Evolutionary conservation across 2,888 invertebrate species (phyloP).

Genomic region (Periphyllus acericola): DNA sequence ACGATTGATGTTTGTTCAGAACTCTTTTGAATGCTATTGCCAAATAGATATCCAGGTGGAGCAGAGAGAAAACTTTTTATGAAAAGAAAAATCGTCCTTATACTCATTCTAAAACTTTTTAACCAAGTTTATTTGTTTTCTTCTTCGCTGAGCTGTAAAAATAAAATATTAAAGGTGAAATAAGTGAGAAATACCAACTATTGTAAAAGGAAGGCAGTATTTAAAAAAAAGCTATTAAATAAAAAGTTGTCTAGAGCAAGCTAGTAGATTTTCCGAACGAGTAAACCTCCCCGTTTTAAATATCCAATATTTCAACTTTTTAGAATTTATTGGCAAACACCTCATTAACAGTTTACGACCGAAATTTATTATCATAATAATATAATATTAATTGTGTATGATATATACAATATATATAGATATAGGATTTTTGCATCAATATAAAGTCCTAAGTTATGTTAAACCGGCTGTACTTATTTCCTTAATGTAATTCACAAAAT

Average conservation of each 20-base stretch:
- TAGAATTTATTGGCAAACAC: conserved; percentile 31
- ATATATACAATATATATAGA: neutral
- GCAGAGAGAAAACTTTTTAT: conserved; percentile 33
- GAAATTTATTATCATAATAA: conserved; percentile 22
- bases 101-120: conserved; percentile 32
- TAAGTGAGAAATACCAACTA: conserved; percentile 19
- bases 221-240: conserved; percentile 54
- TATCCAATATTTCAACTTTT: conserved; percentile 46
- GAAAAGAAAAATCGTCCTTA: conserved; percentile 38
- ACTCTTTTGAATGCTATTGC: conserved; percentile 11
- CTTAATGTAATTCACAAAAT: neutral
- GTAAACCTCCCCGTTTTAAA: conserved; percentile 31
- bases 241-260: conserved; percentile 34
- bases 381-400: conserved; percentile 1
- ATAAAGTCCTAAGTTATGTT: conserved; percentile 15
- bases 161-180: conserved; percentile 50
- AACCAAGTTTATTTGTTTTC: conserved; percentile 26
- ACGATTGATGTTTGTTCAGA: conserved; percentile 41
- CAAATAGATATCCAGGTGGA: conserved; percentile 28
- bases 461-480: neutral
- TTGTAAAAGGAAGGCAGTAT: conserved; percentile 5
- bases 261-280: conserved; percentile 45
- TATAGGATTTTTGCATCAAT: neutral
- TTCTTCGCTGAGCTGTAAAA: conserved; percentile 22
- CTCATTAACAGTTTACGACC: conserved; percentile 33